Percentiles rank a stretch among this genome's conserved stretches.
Evolutionary conservation across 2,113 vertebrate species (phyloP).

Genomic region (Peromyscus leucopus): DNA sequence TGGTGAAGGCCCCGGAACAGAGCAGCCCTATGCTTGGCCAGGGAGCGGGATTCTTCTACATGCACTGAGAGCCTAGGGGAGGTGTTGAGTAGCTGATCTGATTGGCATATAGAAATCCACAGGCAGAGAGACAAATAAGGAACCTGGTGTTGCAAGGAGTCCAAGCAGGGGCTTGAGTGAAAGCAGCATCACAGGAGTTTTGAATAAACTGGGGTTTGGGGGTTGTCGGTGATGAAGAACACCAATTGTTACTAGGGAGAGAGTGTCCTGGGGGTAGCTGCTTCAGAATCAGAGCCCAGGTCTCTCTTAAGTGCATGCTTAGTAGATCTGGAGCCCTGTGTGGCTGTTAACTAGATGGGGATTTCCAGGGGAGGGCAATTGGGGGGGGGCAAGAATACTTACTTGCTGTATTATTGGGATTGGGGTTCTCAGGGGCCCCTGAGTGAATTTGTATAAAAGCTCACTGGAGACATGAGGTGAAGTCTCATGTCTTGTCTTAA

Average conservation of each 20-base stretch:
- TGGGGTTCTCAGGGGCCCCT: neutral
- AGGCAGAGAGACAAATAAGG: neutral
- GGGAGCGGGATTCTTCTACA: neutral
- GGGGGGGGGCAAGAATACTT: neutral
- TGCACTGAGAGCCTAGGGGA: neutral
- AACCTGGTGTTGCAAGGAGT: neutral
- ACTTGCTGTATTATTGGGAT: neutral
- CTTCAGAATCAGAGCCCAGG: neutral
- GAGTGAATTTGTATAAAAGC: neutral
- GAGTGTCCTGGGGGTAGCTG: neutral
- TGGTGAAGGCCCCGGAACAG: no score
- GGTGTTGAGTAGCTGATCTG: neutral
- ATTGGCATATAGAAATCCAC: neutral
- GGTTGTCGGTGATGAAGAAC: neutral
- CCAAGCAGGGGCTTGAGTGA: neutral
- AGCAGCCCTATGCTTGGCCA: neutral
- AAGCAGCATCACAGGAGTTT: fast-evolving
- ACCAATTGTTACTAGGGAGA: no score
- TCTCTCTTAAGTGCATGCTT: neutral
- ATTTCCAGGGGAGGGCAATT: no score
- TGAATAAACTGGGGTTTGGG: neutral
- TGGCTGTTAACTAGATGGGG: neutral
- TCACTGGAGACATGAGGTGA: neutral
- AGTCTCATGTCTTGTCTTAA: neutral
- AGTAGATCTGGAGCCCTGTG: neutral